Evolutionary conservation across 2,797 vertebrate genomes (phyloP).

Genomic region (Pelochelys cantorii): DNA sequence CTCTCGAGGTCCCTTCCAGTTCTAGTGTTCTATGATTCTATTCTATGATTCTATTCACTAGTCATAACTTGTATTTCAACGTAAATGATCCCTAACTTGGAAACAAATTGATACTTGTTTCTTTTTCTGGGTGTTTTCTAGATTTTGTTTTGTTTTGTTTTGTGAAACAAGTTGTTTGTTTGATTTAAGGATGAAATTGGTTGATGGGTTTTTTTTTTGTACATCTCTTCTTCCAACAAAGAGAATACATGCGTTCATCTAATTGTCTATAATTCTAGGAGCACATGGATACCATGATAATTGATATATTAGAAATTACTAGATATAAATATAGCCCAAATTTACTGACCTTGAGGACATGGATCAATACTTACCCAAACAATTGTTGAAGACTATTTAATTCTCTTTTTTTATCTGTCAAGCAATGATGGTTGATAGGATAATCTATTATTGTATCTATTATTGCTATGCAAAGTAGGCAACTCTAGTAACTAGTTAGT

Average conservation of each 20-base stretch:
- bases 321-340: background rate
- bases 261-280: background rate
- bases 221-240: background rate
- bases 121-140: background rate
- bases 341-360: background rate
- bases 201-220: background rate
- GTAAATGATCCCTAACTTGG: background rate
- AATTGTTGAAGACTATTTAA: accelerated
- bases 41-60: background rate
- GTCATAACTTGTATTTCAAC: background rate
- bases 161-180: background rate
- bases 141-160: no score
- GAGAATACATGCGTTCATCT: background rate
- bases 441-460: accelerated
- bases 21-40: no score
- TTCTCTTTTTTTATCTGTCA: background rate
- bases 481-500: background rate
- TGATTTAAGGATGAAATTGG: background rate
- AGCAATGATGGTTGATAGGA: accelerated
- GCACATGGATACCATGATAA: background rate
- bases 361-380: background rate
- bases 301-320: background rate
- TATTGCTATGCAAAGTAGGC: background rate
- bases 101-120: background rate
- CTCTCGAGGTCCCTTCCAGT: no score